Evolutionary conservation across 2,888 invertebrate species (phyloP), one percentile per base, ranked within the genome.

Genomic region (Agrypnus murinus): DNA sequence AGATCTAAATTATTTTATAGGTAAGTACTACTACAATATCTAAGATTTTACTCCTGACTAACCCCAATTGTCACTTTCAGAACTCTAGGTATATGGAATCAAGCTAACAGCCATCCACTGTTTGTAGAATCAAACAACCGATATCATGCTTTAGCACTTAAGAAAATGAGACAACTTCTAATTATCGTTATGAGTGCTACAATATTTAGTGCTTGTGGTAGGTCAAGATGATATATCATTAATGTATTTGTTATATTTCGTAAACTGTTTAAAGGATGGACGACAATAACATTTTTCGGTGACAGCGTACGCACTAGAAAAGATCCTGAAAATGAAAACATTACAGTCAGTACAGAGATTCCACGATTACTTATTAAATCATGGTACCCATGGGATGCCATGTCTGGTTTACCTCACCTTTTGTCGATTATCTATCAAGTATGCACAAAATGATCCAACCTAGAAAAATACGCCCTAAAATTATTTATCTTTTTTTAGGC

Each of bases 41-140:
- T 3, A n/a, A 31, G 31, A 55, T 10, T 12, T n/a, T n/a, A 36
- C 0, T 12, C 14, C 32, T 31, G 10, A 31, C 8, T 10, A 0
- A 32, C 7, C 19, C 38, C n/a, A n/a, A 2, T 55, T 58, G 17
- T 6, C 40, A 32, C 43, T 12, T 48, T 5, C 40, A 91, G 94
- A 80, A 93, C 94, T 0, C 84, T 95, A 43, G 92, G 91, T 32
- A 91, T 93, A 72, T 95, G 95, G 95, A 95, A 95, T 83, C 93
- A 94, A 84, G 90, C 92, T 0, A 94, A 95, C 84, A 91, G 92
- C 63, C 95, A 95, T 85, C 94, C 95, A 0, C 83, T 95, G 43
- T 95, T 95, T 83, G 91, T 93, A 53, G 95, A 95, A 83, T 95
- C 94, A 0, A 93, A 95, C 81, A 86, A 86, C 74, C 77, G 86